Evolutionary conservation across 2,797 vertebrate species (phyloP).

Genomic region (Agapornis canus): DNA sequence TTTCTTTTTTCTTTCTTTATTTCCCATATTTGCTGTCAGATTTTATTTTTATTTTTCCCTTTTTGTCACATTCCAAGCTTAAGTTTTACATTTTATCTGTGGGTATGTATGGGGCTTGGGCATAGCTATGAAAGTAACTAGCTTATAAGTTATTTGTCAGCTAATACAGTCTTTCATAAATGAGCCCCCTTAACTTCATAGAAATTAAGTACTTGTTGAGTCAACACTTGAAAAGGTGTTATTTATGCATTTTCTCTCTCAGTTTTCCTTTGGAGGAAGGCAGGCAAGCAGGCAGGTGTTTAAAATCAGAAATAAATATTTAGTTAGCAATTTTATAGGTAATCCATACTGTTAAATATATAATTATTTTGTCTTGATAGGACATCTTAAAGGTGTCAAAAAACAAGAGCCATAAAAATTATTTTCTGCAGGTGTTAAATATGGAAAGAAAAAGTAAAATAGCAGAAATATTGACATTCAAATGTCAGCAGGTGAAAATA

Average conservation of each 20-base stretch:
- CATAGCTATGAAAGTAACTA: background rate
- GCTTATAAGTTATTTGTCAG: background rate
- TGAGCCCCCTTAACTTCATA: background rate
- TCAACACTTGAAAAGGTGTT: background rate
- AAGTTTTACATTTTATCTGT: background rate
- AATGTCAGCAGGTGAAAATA: background rate
- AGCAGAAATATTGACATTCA: background rate
- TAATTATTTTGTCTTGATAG: background rate
- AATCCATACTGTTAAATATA: background rate
- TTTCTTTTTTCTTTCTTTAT: background rate
- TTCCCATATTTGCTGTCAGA: background rate
- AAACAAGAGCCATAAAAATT: rapidly evolving
- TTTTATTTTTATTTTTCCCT: background rate
- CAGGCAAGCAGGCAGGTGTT: background rate
- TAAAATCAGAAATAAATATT: background rate
- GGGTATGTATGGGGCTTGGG: background rate
- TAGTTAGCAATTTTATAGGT: background rate
- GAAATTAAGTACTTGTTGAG: background rate
- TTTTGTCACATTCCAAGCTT: background rate
- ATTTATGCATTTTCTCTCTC: background rate
- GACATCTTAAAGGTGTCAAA: background rate
- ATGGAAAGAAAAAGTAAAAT: background rate
- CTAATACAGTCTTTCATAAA: background rate
- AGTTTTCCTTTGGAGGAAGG: background rate
- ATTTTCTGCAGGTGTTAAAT: background rate